A percentile compares a stretch with the other conserved stretches of the same genome.
These are phyloP conservation scores for Xiphydria camelus DNA, from an alignment of 2,888 invertebrate genomes.

Conservation along the genomic window DNA sequence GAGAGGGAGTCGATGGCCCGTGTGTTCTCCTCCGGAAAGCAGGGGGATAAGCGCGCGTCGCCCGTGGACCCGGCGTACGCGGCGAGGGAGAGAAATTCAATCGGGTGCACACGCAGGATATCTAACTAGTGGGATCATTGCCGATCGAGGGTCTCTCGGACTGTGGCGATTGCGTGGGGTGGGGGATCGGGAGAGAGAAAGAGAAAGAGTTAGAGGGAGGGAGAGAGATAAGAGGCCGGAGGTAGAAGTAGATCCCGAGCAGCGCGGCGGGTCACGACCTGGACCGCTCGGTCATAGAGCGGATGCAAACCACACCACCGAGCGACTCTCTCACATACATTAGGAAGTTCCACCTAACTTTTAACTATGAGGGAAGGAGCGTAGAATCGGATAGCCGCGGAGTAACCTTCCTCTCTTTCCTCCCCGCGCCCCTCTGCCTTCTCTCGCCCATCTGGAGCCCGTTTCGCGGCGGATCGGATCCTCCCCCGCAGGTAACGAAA, in stretches of 20 bases:
- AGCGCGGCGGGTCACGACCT: constrained; percentile 43
- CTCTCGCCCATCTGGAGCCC: neutral
- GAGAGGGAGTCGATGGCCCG: neutral
- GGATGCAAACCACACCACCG: constrained; percentile 42
- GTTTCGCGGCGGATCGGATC: constrained; percentile 4
- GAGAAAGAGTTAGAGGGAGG: constrained; percentile 18
- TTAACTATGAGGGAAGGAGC: constrained; percentile 31
- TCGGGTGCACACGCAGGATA: constrained; percentile 2
- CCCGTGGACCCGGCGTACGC: too few relatives aligned
- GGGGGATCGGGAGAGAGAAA: constrained; percentile 20
- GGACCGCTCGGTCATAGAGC: constrained; percentile 40
- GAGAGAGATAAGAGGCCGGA: constrained; percentile 20
- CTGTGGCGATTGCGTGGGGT: constrained; percentile 3
- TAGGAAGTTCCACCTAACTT: constrained; percentile 49
- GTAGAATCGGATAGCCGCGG: constrained; percentile 38
- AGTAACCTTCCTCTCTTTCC: constrained; percentile 15
- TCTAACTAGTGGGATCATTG: constrained; percentile 1
- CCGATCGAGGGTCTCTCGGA: neutral
- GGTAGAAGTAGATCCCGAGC: constrained; percentile 7
- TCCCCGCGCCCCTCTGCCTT: neutral
- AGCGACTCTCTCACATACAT: constrained; percentile 48
- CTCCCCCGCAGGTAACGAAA: constrained; percentile 8
- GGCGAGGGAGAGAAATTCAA: neutral
- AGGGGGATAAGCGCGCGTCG: neutral
- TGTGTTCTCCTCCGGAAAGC: neutral